Evolutionary conservation across 2,888 invertebrate genomes (phyloP).

Genomic region (Dastarcus helophoroides): DNA sequence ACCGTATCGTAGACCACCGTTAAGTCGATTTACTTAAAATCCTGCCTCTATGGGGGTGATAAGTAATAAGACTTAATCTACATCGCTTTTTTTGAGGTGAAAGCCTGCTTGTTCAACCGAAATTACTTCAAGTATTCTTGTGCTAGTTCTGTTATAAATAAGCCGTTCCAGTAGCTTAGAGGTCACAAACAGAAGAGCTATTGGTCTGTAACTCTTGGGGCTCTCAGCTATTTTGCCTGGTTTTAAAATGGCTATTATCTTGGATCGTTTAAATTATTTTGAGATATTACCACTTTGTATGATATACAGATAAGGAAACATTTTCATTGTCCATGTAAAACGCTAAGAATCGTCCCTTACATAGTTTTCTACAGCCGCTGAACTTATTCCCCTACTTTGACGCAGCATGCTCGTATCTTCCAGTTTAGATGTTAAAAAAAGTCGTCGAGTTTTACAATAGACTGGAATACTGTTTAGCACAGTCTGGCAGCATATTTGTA

Average conservation of each 20-base stretch:
- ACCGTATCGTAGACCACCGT: conserved; percentile 13
- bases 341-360: too few species aligned
- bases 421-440: too few species aligned
- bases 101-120: conserved; percentile 16
- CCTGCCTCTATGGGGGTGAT: conserved; percentile 15
- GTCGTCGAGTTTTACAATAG: too few species aligned
- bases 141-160: conserved; percentile 13
- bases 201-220: conserved; percentile 10
- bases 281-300: too few species aligned
- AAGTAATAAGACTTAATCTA: conserved; percentile 14
- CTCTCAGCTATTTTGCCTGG: conserved; percentile 9
- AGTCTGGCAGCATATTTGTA: too few species aligned
- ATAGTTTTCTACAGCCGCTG: too few species aligned
- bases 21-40: conserved; percentile 11
- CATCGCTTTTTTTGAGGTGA: conserved; percentile 11
- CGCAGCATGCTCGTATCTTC: too few species aligned
- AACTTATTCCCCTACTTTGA: too few species aligned
- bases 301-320: too few species aligned
- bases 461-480: too few species aligned
- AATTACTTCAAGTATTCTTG: conserved; percentile 8
- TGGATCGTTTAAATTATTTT: too few species aligned
- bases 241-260: conserved; percentile 8
- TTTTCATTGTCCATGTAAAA: too few species aligned
- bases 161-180: conserved; percentile 8
- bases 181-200: conserved; percentile 6